These are phyloP conservation scores for Amphipyra berbera DNA, from an alignment of 2,888 invertebrate species.

Conservation along the genomic window DNA sequence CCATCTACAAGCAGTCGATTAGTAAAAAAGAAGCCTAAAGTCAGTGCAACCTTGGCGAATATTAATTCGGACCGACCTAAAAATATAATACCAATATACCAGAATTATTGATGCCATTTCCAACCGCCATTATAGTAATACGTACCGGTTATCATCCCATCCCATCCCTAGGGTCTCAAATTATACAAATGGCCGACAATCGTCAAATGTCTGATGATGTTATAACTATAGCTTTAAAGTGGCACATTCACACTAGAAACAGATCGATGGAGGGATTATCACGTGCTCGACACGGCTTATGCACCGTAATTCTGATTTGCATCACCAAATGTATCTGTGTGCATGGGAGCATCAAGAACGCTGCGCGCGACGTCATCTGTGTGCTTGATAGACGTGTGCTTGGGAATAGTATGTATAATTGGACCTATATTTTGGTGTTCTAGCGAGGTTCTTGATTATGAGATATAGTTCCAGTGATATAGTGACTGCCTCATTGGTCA, in stretches of 20 bases:
- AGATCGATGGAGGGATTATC: conserved; percentile 46
- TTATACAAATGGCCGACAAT: background rate
- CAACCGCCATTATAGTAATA: too few species aligned
- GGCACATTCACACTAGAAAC: conserved; percentile 14
- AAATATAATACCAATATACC: too few species aligned
- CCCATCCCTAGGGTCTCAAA: too few species aligned
- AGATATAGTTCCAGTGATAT: background rate
- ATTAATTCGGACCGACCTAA: too few species aligned
- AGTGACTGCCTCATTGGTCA: too few species aligned
- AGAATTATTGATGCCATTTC: too few species aligned
- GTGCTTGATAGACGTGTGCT: conserved; percentile 15
- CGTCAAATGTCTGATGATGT: conserved; percentile 1
- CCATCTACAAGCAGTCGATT: too few species aligned
- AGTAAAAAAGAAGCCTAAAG: too few species aligned
- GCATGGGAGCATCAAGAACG: conserved; percentile 16
- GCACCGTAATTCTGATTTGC: conserved; percentile 51
- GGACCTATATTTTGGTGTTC: background rate
- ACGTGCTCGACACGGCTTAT: conserved; percentile 35
- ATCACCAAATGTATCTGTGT: conserved; percentile 49
- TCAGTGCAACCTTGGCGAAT: too few species aligned
- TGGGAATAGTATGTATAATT: conserved; percentile 20
- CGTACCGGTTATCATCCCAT: too few species aligned
- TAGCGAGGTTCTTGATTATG: background rate
- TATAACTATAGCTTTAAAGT: background rate
- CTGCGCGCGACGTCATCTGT: conserved; percentile 3